phyloP scores from a whole-genome alignment of 2,797 vertebrate genomes.

The Antrozous pallidus region DNA sequence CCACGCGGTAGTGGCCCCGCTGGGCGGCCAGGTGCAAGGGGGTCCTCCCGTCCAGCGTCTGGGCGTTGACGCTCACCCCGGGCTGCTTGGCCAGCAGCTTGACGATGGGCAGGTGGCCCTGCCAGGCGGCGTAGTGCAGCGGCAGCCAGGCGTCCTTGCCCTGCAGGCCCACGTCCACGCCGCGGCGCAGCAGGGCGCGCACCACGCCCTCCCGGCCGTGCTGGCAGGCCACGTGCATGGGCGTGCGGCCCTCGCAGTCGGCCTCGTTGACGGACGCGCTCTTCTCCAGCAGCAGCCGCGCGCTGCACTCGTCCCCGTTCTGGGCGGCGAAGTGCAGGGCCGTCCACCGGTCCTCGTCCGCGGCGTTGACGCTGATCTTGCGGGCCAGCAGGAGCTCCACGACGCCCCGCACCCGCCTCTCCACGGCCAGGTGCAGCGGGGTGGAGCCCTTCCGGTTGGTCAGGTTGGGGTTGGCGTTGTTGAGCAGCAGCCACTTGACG shows the following conservation, averaged over 20 bases:
- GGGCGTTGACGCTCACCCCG: slow-evolving; percentile 87
- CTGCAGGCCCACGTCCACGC: slow-evolving; percentile 86
- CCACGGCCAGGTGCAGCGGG: slow-evolving; percentile 92
- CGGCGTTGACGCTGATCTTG: slow-evolving; percentile 92
- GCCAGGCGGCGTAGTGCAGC: slow-evolving; percentile 94
- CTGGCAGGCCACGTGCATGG: slow-evolving; percentile 95
- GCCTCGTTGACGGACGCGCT: slow-evolving; percentile 88
- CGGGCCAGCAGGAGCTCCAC: slow-evolving; percentile 91
- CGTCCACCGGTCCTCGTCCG: slow-evolving; percentile 97
- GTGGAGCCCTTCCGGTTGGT: slow-evolving; percentile 90
- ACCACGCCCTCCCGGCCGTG: slow-evolving; percentile 95
- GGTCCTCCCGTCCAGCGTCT: slow-evolving; percentile 91
- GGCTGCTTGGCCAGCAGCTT: slow-evolving; percentile 95
- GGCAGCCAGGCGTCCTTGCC: slow-evolving; percentile 95
- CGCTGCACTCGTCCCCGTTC: slow-evolving; percentile 92
- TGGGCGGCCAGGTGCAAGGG: slow-evolving; percentile 95
- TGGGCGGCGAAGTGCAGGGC: slow-evolving; percentile 96
- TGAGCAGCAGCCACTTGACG: slow-evolving; percentile 94
- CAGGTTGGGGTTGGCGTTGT: slow-evolving; percentile 93
- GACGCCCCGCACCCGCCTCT: slow-evolving; percentile 88
- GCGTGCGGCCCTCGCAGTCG: slow-evolving; percentile 94
- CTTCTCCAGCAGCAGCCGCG: slow-evolving; percentile 92
- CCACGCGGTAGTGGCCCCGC: slow-evolving; percentile 94
- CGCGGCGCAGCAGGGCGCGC: slow-evolving; percentile 91
- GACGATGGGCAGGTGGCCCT: slow-evolving; percentile 93